Evolutionary conservation across 2,113 vertebrate genomes (phyloP).

Genomic region (Dromiciops gliroides): DNA sequence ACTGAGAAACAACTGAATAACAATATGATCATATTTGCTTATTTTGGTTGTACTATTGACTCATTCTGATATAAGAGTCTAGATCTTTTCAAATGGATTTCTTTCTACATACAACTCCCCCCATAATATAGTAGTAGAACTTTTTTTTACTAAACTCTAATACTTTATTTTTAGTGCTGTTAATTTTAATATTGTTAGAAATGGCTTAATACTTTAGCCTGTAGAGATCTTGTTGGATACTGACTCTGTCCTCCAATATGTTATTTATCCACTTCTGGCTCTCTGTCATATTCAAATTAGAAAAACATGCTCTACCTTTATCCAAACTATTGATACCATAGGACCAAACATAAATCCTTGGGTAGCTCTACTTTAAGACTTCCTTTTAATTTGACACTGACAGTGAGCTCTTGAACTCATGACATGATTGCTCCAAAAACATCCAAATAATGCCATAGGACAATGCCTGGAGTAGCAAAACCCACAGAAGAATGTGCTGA

Average conservation of each 20-base stretch:
- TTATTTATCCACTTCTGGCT: background rate
- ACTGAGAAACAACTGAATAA: no score
- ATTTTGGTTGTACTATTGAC: background rate
- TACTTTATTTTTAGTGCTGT: background rate
- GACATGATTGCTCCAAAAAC: no score
- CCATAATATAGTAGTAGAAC: background rate
- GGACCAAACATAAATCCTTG: background rate
- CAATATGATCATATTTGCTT: background rate
- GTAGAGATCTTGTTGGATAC: background rate
- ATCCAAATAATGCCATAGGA: no score
- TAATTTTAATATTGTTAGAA: background rate
- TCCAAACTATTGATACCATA: background rate
- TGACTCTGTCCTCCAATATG: background rate
- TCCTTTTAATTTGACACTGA: no score
- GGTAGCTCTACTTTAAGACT: background rate
- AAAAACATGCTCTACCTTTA: background rate
- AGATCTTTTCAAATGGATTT: no score
- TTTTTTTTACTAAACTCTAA: no score
- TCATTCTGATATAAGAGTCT: no score
- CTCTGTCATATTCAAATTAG: background rate
- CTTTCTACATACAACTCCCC: no score
- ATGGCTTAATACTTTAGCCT: background rate
- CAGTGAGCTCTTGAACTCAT: no score
- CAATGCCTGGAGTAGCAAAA: no score
- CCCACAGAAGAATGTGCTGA: no score